phyloP scores from a whole-genome alignment of 1,140 invertebrate genomes.

The Pararge aegeria region DNA sequence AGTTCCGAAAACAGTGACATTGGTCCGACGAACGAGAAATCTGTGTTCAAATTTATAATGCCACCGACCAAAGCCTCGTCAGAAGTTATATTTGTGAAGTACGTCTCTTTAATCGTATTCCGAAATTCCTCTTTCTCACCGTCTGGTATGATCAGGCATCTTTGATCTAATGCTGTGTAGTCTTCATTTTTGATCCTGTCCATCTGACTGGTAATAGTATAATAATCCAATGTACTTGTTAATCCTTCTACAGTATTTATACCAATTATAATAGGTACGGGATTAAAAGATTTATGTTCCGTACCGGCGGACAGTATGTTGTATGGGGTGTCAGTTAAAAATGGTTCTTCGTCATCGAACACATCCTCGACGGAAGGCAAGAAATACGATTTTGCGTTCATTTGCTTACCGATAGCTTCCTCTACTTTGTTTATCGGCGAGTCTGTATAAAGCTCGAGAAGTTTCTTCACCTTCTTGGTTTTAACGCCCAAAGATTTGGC shows the following conservation, averaged over 20 bases:
- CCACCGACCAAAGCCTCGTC: slow-evolving; percentile 61
- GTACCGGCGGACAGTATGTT: slow-evolving; percentile 56
- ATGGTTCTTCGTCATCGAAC: slow-evolving; percentile 69
- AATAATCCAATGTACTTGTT: slow-evolving; percentile 60
- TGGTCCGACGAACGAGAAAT: slow-evolving; percentile 61
- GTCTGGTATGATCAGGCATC: slow-evolving; percentile 41
- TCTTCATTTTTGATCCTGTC: slow-evolving; percentile 68
- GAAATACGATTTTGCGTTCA: slow-evolving; percentile 69
- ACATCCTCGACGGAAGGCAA: slow-evolving; percentile 72
- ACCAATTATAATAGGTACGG: slow-evolving; percentile 77
- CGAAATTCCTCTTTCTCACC: slow-evolving; percentile 52
- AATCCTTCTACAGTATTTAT: slow-evolving; percentile 67
- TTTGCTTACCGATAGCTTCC: slow-evolving; percentile 65
- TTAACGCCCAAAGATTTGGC: slow-evolving; percentile 60
- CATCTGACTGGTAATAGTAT: slow-evolving; percentile 64
- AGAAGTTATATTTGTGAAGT: slow-evolving; percentile 51
- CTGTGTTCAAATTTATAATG: slow-evolving; percentile 63
- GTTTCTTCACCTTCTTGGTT: slow-evolving; percentile 44
- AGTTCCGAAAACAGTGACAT: slow-evolving; percentile 56
- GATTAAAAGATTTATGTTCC: slow-evolving; percentile 42
- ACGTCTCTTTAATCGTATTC: slow-evolving; percentile 52
- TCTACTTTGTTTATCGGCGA: slow-evolving; percentile 48
- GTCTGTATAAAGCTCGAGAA: slow-evolving; percentile 52
- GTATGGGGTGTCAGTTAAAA: slow-evolving; percentile 73
- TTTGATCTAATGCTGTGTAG: slow-evolving; percentile 56